Percentiles rank a stretch among this genome's conserved stretches.
Conservation (phyloP, 2,797 vertebrate genomes). For the Otolemur crassicaudatus region DNA sequence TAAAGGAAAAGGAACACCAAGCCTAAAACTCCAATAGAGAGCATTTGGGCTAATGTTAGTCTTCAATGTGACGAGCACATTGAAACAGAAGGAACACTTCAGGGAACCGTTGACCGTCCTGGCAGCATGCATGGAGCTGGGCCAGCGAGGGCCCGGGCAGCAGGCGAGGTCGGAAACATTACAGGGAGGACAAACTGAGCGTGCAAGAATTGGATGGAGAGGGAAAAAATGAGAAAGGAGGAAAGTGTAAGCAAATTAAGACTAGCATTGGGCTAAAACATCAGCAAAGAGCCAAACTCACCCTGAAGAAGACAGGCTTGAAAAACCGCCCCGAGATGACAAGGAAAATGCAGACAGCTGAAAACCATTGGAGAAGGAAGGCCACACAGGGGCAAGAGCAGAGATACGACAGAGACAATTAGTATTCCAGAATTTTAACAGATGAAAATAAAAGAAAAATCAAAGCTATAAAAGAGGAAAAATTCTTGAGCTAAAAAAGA, state of each 20-base stretch:
- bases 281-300: neutral
- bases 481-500: neutral
- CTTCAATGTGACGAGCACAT: no score
- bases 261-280: neutral
- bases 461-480: neutral
- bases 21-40: neutral
- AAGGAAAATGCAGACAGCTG: neutral
- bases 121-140: neutral
- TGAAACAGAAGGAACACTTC: neutral
- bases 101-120: neutral
- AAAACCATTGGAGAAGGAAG: neutral
- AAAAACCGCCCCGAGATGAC: neutral
- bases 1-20: neutral
- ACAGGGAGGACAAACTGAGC: neutral
- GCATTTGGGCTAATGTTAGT: neutral
- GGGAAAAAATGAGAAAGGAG: neutral
- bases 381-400: neutral
- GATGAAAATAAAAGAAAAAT: neutral
- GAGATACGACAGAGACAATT: neutral
- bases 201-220: neutral
- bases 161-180: neutral
- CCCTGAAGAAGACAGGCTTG: neutral
- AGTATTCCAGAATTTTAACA: neutral
- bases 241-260: neutral
- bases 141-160: no score